Base-by-base conservation (phyloP, 2,888 invertebrate species). In the Cephonodes hylas region DNA sequence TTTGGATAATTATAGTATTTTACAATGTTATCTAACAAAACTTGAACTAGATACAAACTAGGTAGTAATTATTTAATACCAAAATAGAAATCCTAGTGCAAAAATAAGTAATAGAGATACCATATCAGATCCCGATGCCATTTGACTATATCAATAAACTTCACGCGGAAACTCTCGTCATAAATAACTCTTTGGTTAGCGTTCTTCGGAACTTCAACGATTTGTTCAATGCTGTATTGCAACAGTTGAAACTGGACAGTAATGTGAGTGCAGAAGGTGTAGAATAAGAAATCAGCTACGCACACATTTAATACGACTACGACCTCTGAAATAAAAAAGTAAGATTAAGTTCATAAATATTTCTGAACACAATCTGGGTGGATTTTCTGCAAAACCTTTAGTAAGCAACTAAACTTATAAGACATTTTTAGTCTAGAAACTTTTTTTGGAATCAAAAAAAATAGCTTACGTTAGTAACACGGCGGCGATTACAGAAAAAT, bases 71-170 rank as follows among this genome's bases (percentile, higher is more conserved):
- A n/a, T n/a, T 1, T 38, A n/a, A 3, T 13, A n/a, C 1, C 2
- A 34, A 34, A 34, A 34, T 13, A 13, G 3, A 3, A 8, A n/a
- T 3, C 4, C 3, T 3, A 1, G 5, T 0, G n/a, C 10, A 38
- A 3, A 38, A 13, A 38, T 38, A 38, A 38, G 10, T 13, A 10
- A 20, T 13, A 3, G 20, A 7, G n/a, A 31, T 65, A 85, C 87
- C 72, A 66, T 62, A 85, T 82, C 42, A 85, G 65, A 34, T 79
- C 73, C 58, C 84, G 83, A 70, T 89, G 88, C 79, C 84, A 76
- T 44, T 69, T 74, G 0, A 86, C 68, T 10, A 86, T 56, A 4
- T 76, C 63, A 1, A 68, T 60, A 38, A 84, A 76, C 46, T 77
- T 76, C 0, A 27, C 42, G 8, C 74, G 68, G 10, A 83, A 67